A percentile compares a stretch with the other conserved stretches of the same genome.
Evolutionary conservation across 2,888 invertebrate species (phyloP).

Genomic region (Bombyx huttoni): DNA sequence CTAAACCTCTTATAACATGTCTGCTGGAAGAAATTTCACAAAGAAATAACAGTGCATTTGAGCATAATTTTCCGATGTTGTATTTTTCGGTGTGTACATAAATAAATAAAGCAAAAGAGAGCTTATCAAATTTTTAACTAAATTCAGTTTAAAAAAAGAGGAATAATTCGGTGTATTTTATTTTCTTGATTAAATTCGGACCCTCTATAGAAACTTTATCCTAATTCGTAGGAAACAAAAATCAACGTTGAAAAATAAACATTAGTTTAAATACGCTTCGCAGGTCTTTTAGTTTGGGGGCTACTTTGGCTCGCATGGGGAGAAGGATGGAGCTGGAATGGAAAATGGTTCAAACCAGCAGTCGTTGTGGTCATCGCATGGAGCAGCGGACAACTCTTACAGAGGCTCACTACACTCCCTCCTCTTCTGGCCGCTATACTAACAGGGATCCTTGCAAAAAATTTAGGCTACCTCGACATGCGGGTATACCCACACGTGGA

Average conservation of each 20-base stretch:
- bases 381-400: slow-evolving; percentile 36
- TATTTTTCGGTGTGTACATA: no score
- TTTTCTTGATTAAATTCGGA: no score
- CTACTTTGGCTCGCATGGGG: slow-evolving; percentile 42
- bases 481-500: slow-evolving; percentile 41
- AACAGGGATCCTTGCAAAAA: slow-evolving; percentile 46
- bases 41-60: no score
- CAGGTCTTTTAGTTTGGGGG: slow-evolving; percentile 46
- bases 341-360: slow-evolving; percentile 39
- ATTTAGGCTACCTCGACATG: slow-evolving; percentile 50
- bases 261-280: not conserved
- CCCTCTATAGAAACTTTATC: no score
- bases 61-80: no score
- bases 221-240: no score
- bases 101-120: no score
- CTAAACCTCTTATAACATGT: no score
- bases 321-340: slow-evolving; percentile 43
- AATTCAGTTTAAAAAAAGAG: no score
- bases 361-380: slow-evolving; percentile 39
- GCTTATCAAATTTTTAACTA: no score
- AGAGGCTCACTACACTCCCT: slow-evolving; percentile 39
- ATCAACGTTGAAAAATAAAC: not conserved
- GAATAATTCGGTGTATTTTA: no score
- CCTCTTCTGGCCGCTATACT: slow-evolving; percentile 45
- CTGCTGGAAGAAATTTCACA: no score